These are phyloP conservation scores for Phasianus colchicus DNA, from an alignment of 2,113 vertebrate species.

Conservation along the genomic window DNA sequence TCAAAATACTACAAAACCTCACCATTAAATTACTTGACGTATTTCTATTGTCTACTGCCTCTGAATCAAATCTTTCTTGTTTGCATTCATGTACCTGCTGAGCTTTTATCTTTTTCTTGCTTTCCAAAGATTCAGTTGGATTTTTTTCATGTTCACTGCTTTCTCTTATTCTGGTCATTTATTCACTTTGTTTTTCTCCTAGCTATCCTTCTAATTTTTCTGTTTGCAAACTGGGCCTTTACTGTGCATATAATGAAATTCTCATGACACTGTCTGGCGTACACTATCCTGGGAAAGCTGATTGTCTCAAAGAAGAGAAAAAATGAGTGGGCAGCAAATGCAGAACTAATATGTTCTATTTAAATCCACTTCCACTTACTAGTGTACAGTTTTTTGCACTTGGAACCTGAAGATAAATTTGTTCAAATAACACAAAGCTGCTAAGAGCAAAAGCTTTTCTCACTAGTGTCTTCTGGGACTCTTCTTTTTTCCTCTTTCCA, in stretches of 20 bases:
- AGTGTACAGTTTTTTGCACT: background rate
- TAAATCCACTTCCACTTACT: background rate
- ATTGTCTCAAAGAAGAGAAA: background rate
- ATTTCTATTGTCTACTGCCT: background rate
- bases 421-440: background rate
- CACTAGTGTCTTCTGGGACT: conserved; percentile 18
- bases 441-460: conserved; percentile 64
- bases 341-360: background rate
- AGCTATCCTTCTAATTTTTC: background rate
- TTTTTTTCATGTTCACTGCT: background rate
- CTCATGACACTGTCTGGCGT: background rate
- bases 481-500: conserved; percentile 20
- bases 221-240: background rate
- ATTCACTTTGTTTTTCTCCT: background rate
- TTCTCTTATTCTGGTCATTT: background rate
- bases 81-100: background rate
- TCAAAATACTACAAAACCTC: background rate
- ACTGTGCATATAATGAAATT: background rate
- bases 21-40: background rate
- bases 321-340: background rate
- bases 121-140: background rate
- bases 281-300: background rate
- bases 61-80: background rate
- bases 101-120: background rate
- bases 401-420: background rate